Evolutionary conservation across 2,888 invertebrate genomes (phyloP).

Genomic region (Drosophila mimica): DNA sequence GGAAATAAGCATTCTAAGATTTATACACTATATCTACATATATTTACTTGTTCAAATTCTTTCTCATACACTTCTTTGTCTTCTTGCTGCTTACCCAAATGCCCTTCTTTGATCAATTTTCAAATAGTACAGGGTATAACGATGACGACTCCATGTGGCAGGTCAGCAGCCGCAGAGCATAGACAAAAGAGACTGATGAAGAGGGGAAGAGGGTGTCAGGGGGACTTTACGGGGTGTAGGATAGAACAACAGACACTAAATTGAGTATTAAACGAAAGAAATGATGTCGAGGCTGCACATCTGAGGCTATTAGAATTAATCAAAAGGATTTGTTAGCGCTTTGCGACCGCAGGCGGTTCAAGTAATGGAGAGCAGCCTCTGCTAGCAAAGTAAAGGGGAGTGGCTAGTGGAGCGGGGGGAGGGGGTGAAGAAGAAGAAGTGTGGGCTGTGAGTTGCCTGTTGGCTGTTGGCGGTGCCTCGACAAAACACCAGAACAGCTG

Average conservation of each 20-base stretch:
- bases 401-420: not conserved
- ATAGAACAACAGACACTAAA: constrained; percentile 64
- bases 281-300: constrained; percentile 75
- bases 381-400: not conserved
- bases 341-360: constrained; percentile 54
- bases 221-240: not conserved
- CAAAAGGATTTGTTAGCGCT: constrained; percentile 76
- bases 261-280: constrained; percentile 79
- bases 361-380: constrained; percentile 6
- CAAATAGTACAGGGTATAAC: constrained; percentile 1
- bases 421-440: constrained; percentile 1
- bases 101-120: not conserved
- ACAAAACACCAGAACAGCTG: constrained; percentile 13
- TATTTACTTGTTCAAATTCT: not conserved
- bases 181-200: not conserved
- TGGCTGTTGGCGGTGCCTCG: not conserved
- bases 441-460: constrained; percentile 19
- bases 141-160: constrained; percentile 1
- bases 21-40: not conserved
- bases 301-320: constrained; percentile 80
- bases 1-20: no score
- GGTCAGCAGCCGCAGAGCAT: not conserved
- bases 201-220: not conserved
- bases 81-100: not conserved
- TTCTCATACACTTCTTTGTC: not conserved